Base-by-base conservation (phyloP, 2,797 vertebrate species). In the Hephaestus fuliginosus region DNA sequence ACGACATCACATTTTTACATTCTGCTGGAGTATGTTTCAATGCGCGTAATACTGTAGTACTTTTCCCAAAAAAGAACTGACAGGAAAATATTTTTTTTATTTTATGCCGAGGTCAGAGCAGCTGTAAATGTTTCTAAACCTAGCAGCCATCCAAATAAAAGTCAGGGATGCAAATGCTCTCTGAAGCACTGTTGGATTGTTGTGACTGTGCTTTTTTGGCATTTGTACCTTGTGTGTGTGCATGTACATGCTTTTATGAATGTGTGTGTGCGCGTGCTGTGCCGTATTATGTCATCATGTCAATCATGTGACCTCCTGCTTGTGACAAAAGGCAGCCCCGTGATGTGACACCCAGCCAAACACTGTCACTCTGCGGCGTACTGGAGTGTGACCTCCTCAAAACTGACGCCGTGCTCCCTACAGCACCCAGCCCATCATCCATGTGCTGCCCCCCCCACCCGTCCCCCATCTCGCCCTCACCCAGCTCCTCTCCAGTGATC, bases 281-380 rank as follows among this genome's bases (percentile, higher is more conserved):
- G 17, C 25, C 63, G 13, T 48, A 22, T 52, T 33, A 58, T 0
- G 25, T 62, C 33, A 30, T 28, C 51, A 9, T 66, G 63, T 22
- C 43, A 22, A 62, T 81, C 70, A 72, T 62, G 71, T 85, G 72
- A 83, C 84, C 17, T 58, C 63, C 64, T 83, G 71, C 49, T 60
- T 71, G 63, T 82, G 91, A 83, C 80, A 70, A 13, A 36, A 56
- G 48, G 76, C 73, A 55, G 18, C 28, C 20, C 48, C 30, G 43
- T 78, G 85, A 81, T 61, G 85, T 67, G 80, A 86, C 81, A 63
- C 63, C 48, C n/a, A 57, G 75, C 49, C 78, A 62, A 58, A 82
- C 66, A 12, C 83, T 88, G 88, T 91, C 86, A 86, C 30, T 91
- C 84, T 81, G 74, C 66, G 41, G 79, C 20, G 61, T 58, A 46